Conservation (phyloP, 1,140 invertebrate species). For the Temnothorax curvispinosus region DNA sequence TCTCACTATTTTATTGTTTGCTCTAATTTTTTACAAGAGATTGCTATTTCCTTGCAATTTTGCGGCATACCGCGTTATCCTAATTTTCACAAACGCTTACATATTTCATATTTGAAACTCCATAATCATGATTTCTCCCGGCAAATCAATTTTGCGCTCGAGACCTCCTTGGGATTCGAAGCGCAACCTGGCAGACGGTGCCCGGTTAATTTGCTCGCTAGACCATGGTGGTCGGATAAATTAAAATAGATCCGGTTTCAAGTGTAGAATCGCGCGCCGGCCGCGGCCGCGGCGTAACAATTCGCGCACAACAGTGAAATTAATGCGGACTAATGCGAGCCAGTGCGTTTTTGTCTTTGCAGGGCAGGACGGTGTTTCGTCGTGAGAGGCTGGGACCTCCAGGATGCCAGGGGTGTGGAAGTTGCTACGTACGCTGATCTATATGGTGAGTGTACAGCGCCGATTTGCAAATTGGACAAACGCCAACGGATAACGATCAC, state of each 20-base stretch:
- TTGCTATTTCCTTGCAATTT: neutral
- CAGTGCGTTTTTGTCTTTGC: slow-evolving; percentile 64
- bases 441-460: slow-evolving; percentile 81
- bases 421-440: slow-evolving; percentile 85
- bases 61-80: slow-evolving; percentile 19
- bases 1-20: neutral
- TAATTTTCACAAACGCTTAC: slow-evolving; percentile 40
- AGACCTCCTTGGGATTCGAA: slow-evolving; percentile 83
- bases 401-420: slow-evolving; percentile 85
- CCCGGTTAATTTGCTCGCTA: slow-evolving; percentile 83
- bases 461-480: neutral
- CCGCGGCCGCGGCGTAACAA: neutral
- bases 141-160: slow-evolving; percentile 78
- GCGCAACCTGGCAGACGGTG: slow-evolving; percentile 78
- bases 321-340: slow-evolving; percentile 5
- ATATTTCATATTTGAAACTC: slow-evolving; percentile 55
- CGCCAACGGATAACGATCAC: neutral
- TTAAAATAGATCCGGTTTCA: slow-evolving; percentile 82
- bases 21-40: slow-evolving; percentile 6
- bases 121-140: slow-evolving; percentile 75
- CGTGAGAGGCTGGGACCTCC: slow-evolving; percentile 84
- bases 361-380: slow-evolving; percentile 82
- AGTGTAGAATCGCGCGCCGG: slow-evolving; percentile 10
- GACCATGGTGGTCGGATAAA: slow-evolving; percentile 81
- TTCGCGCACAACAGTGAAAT: slow-evolving; percentile 26